Conservation (phyloP, 1,140 invertebrate genomes). For the Leptinotarsa texana region DNA sequence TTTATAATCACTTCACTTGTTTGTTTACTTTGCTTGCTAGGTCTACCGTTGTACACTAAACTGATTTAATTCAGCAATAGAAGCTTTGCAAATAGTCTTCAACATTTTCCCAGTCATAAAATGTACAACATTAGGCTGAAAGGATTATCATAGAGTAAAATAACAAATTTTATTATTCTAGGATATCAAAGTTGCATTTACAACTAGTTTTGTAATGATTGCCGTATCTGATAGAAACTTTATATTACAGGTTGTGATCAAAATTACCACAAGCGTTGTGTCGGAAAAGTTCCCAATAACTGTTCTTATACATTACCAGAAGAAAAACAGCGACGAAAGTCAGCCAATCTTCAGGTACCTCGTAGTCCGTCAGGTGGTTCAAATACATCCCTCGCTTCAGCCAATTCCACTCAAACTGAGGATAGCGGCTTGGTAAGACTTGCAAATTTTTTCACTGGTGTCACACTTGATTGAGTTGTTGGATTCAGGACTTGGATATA, state of each 20-base stretch:
- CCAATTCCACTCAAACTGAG: conserved; percentile 56
- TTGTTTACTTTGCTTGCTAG: no score
- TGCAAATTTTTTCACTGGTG: conserved; percentile 54
- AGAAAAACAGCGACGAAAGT: conserved; percentile 59
- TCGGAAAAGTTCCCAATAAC: conserved; percentile 98
- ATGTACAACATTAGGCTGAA: no score
- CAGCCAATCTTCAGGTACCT: conserved; percentile 65
- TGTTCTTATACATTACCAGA: conserved; percentile 68
- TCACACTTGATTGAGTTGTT: conserved; percentile 37
- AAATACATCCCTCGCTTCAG: conserved; percentile 50
- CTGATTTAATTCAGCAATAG: no score
- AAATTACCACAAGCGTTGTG: conserved; percentile 98
- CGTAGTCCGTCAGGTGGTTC: conserved; percentile 68
- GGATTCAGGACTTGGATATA: conserved; percentile 28
- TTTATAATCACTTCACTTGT: no score
- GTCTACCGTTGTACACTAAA: no score
- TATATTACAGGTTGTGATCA: conserved; percentile 84
- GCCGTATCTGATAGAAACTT: no score
- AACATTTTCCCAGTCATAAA: no score
- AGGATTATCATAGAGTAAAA: no score
- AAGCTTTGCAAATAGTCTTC: no score
- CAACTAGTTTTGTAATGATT: no score
- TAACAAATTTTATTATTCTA: no score
- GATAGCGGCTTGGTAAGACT: conserved; percentile 58
- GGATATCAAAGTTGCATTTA: no score